Percentiles rank a stretch among this genome's conserved stretches.
These are phyloP conservation scores for Luffia ferchaultella DNA, from an alignment of 2,888 invertebrate genomes.

Conservation along the genomic window DNA sequence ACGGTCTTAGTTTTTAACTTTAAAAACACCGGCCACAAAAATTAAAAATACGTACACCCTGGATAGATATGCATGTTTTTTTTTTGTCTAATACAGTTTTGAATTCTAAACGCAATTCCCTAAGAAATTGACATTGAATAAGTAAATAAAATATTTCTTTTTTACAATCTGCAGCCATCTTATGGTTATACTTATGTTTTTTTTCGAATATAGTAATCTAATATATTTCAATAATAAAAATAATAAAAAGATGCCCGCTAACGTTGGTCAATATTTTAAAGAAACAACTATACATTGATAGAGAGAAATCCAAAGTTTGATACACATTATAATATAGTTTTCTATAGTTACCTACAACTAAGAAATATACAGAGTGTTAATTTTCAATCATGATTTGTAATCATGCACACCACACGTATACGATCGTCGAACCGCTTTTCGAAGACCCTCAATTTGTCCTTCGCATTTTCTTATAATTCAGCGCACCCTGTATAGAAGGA, in stretches of 20 bases:
- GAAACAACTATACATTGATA: constrained; percentile 66
- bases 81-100: constrained; percentile 38
- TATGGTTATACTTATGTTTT: constrained; percentile 58
- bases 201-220: constrained; percentile 47
- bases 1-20: not conserved
- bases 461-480: not conserved
- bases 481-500: not conserved
- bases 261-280: constrained; percentile 65
- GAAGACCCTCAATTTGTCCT: constrained; percentile 17
- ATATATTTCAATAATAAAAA: constrained; percentile 53
- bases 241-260: constrained; percentile 60
- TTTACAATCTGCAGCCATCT: constrained; percentile 60
- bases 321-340: constrained; percentile 49
- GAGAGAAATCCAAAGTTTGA: constrained; percentile 65
- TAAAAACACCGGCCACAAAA: not conserved
- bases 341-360: constrained; percentile 29
- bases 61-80: constrained; percentile 46
- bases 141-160: constrained; percentile 59
- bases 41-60: constrained; percentile 29
- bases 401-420: constrained; percentile 54
- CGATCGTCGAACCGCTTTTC: constrained; percentile 58
- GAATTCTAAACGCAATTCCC: constrained; percentile 52
- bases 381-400: constrained; percentile 56
- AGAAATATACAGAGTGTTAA: constrained; percentile 29
- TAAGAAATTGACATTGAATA: constrained; percentile 35